A percentile compares a stretch with the other conserved stretches of the same genome.
Evolutionary conservation across 2,797 vertebrate genomes (phyloP).

Genomic region (Protonibea diacanthus): DNA sequence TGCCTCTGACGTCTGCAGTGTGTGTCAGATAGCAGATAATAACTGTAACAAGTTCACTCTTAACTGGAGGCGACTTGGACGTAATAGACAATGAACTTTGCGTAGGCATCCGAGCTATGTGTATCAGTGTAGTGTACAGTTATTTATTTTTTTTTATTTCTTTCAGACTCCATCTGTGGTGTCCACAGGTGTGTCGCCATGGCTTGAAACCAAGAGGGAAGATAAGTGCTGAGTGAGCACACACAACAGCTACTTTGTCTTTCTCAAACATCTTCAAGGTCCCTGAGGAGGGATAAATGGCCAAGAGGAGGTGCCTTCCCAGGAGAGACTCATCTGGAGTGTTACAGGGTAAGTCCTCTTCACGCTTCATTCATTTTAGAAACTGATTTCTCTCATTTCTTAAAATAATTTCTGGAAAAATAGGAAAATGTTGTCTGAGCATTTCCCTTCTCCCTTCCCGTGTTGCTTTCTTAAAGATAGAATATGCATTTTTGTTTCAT

Average conservation of each 20-base stretch:
- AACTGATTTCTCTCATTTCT: neutral
- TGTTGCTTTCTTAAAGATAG: neutral
- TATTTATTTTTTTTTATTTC: constrained; percentile 9
- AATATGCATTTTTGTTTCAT: neutral
- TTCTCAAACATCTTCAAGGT: constrained; percentile 92
- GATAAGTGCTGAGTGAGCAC: constrained; percentile 78
- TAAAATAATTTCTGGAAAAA: neutral
- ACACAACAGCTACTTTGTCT: constrained; percentile 89
- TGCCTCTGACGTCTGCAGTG: constrained; percentile 79
- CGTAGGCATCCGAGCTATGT: constrained; percentile 25
- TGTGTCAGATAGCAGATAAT: constrained; percentile 82
- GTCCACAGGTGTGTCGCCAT: constrained; percentile 85
- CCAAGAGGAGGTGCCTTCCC: constrained; percentile 63
- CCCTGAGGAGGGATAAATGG: constrained; percentile 90
- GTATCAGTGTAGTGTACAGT: neutral
- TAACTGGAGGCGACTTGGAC: constrained; percentile 18
- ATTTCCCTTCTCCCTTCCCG: neutral
- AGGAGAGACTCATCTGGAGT: constrained; percentile 69
- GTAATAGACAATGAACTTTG: constrained; percentile 61
- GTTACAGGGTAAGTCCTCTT: constrained; percentile 82
- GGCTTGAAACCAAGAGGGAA: constrained; percentile 81
- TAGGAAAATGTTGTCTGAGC: neutral
- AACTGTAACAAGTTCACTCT: constrained; percentile 56
- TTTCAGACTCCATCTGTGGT: constrained; percentile 28
- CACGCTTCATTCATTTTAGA: neutral